A percentile compares a stretch with the other conserved stretches of the same genome.
Conservation (phyloP, 2,797 vertebrate species). For the Neosilurus mollespiculum region DNA sequence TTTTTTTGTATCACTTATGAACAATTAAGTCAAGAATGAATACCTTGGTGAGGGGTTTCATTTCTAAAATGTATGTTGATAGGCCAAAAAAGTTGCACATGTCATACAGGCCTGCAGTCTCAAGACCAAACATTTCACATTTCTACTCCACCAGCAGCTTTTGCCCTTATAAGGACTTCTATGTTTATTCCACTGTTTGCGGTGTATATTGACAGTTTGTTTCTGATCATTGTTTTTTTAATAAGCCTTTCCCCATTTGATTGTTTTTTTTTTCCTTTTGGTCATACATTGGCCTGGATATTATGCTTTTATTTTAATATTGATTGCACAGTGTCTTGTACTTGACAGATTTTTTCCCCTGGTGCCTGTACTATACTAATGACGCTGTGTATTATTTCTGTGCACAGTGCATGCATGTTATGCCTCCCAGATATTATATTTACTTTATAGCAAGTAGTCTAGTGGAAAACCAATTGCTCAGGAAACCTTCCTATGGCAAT, state of each 20-base stretch:
- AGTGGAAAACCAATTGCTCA: background rate
- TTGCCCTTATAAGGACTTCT: background rate
- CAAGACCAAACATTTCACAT: background rate
- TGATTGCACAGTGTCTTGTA: background rate
- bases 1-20: too few species aligned
- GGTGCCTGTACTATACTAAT: too few species aligned
- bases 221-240: background rate
- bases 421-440: too few species aligned
- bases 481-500: background rate
- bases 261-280: background rate
- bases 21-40: background rate
- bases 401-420: too few species aligned
- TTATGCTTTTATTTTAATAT: slow-evolving; percentile 9
- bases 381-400: too few species aligned
- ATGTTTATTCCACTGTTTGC: slow-evolving; percentile 2
- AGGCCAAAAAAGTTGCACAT: background rate
- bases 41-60: background rate
- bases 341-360: background rate
- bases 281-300: slow-evolving; percentile 17
- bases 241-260: slow-evolving; percentile 1
- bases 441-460: background rate
- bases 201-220: background rate
- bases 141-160: background rate
- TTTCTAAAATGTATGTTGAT: background rate
- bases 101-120: background rate